phyloP scores from a whole-genome alignment of 2,113 vertebrate species.

The Nycticorax nycticorax region DNA sequence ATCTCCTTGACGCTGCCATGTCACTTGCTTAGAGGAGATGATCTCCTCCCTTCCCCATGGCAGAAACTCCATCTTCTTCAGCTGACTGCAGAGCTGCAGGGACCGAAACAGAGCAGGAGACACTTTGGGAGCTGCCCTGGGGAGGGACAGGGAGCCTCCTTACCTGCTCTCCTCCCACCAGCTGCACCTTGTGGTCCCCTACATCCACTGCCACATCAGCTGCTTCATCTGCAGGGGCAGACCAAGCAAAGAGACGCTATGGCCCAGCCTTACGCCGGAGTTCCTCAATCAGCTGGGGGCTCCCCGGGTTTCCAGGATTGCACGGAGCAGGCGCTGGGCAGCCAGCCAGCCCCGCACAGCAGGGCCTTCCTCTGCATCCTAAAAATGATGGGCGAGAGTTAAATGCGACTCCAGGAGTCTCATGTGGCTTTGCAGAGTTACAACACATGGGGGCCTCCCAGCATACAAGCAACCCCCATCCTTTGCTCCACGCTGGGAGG shows the following conservation, averaged over 20 bases:
- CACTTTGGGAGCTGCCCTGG: fast-evolving
- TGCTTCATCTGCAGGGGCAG: not conserved
- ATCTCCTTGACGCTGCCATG: fast-evolving
- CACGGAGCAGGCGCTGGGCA: not conserved
- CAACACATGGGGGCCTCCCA: not conserved
- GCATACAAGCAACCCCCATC: not conserved
- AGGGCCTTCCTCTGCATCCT: not conserved
- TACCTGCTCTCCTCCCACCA: not conserved
- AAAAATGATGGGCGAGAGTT: not conserved
- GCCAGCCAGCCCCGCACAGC: not conserved
- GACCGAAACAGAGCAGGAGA: not conserved
- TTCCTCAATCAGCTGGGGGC: not conserved
- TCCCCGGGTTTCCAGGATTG: not conserved
- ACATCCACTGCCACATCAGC: not conserved
- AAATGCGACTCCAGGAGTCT: not conserved
- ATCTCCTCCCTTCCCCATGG: not conserved
- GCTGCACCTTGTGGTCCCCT: not conserved
- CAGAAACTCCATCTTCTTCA: not conserved
- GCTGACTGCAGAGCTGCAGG: not conserved
- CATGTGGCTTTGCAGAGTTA: not conserved
- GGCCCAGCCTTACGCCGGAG: not conserved
- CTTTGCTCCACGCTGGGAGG: not conserved
- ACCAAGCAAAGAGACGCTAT: not conserved
- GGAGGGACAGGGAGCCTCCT: not conserved
- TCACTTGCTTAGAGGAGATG: not conserved